A percentile compares a stretch with the other conserved stretches of the same genome.
These are phyloP conservation scores for Pipistrellus nathusii DNA, from an alignment of 2,797 vertebrate genomes.

Conservation along the genomic window DNA sequence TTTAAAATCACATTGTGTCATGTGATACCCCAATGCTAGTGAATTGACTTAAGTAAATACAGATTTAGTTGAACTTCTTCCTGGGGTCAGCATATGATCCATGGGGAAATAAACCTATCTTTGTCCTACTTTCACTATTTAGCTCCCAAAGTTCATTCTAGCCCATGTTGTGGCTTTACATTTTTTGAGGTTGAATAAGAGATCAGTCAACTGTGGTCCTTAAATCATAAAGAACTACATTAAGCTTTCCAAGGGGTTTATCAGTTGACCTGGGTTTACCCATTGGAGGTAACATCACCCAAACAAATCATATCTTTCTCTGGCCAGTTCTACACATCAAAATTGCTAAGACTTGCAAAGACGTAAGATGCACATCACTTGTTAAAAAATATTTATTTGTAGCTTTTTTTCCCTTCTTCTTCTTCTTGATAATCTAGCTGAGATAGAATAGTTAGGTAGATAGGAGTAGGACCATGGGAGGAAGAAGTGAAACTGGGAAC, in stretches of 20 bases:
- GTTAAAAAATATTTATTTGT: background rate
- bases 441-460: too few species aligned
- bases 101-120: background rate
- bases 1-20: background rate
- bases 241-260: background rate
- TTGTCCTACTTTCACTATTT: background rate
- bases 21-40: too few species aligned
- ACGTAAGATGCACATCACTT: background rate
- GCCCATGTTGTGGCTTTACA: background rate
- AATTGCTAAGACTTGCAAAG: background rate
- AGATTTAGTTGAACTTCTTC: background rate
- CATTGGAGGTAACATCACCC: background rate
- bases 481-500: too few species aligned
- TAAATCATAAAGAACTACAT: too few species aligned
- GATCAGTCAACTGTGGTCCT: background rate
- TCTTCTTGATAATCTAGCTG: background rate
- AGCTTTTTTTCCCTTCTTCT: background rate
- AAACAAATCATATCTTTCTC: background rate
- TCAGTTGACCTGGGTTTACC: background rate
- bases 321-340: background rate
- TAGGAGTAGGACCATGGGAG: too few species aligned
- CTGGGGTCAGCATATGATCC: background rate
- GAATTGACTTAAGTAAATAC: too few species aligned
- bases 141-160: background rate
- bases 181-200: background rate